Base-by-base conservation (phyloP, 2,888 invertebrate species). In the Agrypnus murinus region DNA sequence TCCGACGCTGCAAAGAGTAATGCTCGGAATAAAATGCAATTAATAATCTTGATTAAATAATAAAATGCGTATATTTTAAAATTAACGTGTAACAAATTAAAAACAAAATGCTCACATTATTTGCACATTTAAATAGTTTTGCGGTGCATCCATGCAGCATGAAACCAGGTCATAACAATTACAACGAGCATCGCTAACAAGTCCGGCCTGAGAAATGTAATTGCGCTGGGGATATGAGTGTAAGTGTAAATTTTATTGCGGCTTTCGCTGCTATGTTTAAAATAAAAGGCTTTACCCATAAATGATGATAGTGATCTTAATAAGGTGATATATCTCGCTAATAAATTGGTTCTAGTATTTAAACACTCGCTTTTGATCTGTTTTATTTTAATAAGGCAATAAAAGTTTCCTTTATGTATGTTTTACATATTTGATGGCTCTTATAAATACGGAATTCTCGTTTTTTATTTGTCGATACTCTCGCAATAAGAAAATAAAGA, bases 251-350 rank as follows among this genome's bases (percentile, higher is more conserved):
- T 72, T 66, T 66, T 65, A 62, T 65, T 38, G 46, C 55, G 55
- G 65, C 55, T 70, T 65, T 60, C 58, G 55, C 60, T 68, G 62
- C 55, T 63, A 45, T 34, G 62, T 59, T 25, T 65, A 72, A 72
- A 65, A 72, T 69, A 69, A 72, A 71, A 66, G 59, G 48, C 40
- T 43, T 25, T 53, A 19, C 8, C 58, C 53, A 64, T 72, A 72
- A 72, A 66, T 59, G 66, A 69, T 69, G 72, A 72, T 72, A 63
- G 65, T 60, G 40, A 65, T 69, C 69, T 69, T 72, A 72, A 69
- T 72, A 72, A 69, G 65, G 72, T 66, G 65, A 72, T 69, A 72
- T 69, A 72, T 72, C 69, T 57, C 45, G 25, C 63, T 69, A 69
- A 69, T 72, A 69, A 72, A 72, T 72, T 69, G 62, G 63, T 48